Conservation (phyloP, 2,113 vertebrate genomes). For the Scophthalmus maximus region DNA sequence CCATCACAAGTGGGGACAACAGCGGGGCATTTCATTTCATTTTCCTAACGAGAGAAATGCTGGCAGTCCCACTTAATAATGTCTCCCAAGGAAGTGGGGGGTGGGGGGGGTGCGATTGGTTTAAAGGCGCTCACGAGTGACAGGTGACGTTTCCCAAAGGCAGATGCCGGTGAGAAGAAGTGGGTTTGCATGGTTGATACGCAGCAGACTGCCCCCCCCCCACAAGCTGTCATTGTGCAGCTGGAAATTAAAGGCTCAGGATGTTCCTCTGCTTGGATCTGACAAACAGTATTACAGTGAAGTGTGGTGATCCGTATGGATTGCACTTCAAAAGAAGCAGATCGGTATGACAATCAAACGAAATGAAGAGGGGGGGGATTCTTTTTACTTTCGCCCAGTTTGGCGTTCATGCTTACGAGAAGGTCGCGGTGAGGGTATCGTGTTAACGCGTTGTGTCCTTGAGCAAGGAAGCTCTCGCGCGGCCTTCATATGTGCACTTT, state of each 20-base stretch:
- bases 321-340: slow-evolving; percentile 40
- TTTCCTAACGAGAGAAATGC: slow-evolving; percentile 60
- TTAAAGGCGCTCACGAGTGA: slow-evolving; percentile 63
- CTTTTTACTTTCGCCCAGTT: slow-evolving; percentile 2
- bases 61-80: slow-evolving; percentile 59
- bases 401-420: slow-evolving; percentile 21
- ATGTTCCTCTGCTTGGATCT: slow-evolving; percentile 44
- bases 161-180: slow-evolving; percentile 51
- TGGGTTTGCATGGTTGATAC: slow-evolving; percentile 31
- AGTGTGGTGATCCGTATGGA: slow-evolving; percentile 52
- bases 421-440: slow-evolving; percentile 18
- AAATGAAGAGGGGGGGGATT: not conserved
- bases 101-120: too few species aligned
- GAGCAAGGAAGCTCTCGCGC: not conserved
- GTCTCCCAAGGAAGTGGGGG: too few species aligned
- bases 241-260: slow-evolving; percentile 36
- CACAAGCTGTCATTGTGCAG: slow-evolving; percentile 49
- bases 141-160: slow-evolving; percentile 72
- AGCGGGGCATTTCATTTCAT: slow-evolving; percentile 55
- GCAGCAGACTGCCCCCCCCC: slow-evolving; percentile 35
- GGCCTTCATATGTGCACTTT: slow-evolving; percentile 4
- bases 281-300: slow-evolving; percentile 62
- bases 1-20: slow-evolving; percentile 51
- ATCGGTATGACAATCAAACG: slow-evolving; percentile 37
- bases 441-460: slow-evolving; percentile 46